Base-by-base conservation (phyloP, 1,140 invertebrate species). In the Anthonomus grandis region DNA sequence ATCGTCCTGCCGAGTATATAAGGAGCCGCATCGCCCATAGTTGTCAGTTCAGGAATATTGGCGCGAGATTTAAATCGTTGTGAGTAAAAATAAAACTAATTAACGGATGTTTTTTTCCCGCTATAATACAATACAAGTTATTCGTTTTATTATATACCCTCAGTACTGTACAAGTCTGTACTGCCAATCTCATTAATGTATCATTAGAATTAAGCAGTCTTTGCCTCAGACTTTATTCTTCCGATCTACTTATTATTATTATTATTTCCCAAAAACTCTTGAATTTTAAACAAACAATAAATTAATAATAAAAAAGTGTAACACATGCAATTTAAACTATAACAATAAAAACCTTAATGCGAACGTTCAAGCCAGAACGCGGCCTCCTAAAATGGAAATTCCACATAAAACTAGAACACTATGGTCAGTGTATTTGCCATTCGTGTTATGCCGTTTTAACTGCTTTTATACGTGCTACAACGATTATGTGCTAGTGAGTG, bases 381-480 rank as follows among this genome's bases (percentile, higher is more conserved):
- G 12, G 18, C 12, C 38, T 12, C 23, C 25, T 24, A n/a, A 12
- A 12, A 45, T 27, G 34, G 34, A 48, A 42, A 53, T 8, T 54
- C 17, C n/a, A 6, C 34, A 17, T 47, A 15, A 22, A 9, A 31
- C 25, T 17, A 47, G 13, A 54, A 44, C n/a, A 31, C 15, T 27
- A 19, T 24, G 27, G 22, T 31, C 22, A 25, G 49, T 51, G 49
- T 51, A 19, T 39, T 49, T 49, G 49, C 27, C n/a, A 21, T 18
- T 19, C 15, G n/a, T 22, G 49, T 54, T 54, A 44, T 44, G 39
- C 19, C 9, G 41, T 27, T 13, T 9, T 34, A 54, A 54, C 41
- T 39, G 51, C 39, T 45, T 54, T 45, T 52, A 52, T 38, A 38
- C 42, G 49, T 52, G 49, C 49, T 25, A 18, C 10, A 47, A 47